Percentiles rank a stretch among this genome's conserved stretches.
Evolutionary conservation across 2,113 vertebrate species (phyloP).

Genomic region (Bungarus multicinctus): DNA sequence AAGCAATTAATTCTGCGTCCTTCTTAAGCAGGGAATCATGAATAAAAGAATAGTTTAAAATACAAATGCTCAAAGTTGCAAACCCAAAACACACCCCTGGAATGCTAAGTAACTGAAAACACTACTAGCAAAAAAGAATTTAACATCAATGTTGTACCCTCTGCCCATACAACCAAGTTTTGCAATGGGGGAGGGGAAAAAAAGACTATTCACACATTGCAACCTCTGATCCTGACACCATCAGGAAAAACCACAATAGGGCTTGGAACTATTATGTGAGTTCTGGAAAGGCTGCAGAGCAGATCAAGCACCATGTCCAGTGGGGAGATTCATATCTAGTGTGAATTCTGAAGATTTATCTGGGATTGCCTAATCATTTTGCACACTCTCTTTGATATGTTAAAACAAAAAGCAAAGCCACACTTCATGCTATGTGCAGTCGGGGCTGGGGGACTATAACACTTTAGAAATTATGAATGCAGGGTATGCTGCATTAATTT

Average conservation of each 20-base stretch:
- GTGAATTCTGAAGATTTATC: neutral
- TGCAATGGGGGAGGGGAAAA: neutral
- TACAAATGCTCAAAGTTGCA: neutral
- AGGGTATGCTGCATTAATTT: neutral
- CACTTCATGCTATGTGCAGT: neutral
- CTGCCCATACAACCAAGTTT: neutral
- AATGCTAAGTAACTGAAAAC: neutral
- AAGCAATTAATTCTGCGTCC: neutral
- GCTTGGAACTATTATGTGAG: neutral
- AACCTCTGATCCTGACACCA: neutral
- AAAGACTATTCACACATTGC: neutral
- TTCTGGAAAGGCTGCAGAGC: neutral
- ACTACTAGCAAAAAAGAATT: neutral
- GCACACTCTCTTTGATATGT: neutral
- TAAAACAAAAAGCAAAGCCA: neutral
- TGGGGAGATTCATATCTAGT: neutral
- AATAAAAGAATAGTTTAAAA: neutral
- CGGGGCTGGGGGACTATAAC: neutral
- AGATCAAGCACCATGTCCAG: too few relatives aligned
- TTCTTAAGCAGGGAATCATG: neutral
- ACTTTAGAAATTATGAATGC: neutral
- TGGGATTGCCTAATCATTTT: neutral
- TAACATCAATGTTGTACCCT: neutral
- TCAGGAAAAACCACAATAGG: neutral
- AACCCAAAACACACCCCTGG: neutral